Evolutionary conservation across 2,797 vertebrate genomes (phyloP), one percentile per base, ranked within the genome.

Genomic region (Heterohyrax brucei): DNA sequence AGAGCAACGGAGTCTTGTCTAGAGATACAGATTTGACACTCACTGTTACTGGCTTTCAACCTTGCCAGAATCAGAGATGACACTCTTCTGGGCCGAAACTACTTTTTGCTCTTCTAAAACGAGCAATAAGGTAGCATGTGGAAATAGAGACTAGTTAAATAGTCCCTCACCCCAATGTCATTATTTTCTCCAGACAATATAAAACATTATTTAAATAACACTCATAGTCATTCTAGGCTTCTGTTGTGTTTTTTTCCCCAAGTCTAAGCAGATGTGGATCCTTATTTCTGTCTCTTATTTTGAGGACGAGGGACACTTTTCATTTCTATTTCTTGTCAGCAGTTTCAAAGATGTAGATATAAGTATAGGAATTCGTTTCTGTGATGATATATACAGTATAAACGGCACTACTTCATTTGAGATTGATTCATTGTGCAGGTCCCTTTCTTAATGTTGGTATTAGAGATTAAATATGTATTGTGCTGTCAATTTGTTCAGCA

Each of bases 321-420:
- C n/a, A 72, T 85, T 86, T 82, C 62, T 94, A 28, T 10, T 64
- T 28, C 3, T 50, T 5, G 14, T 6, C 21, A 68, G n/a, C 26
- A 79, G 19, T 80, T 81, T 89, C 75, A 85, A 28, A 50, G 72
- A 56, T 30, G 6, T 33, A 13, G 30, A 94, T 14, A 2, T 84
- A 19, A 78, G 50, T 22, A 87, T 83, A 68, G 77, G 80, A 22
- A 76, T 93, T 88, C 28, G 78, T 95, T 92, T 78, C 66, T 62
- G 10, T 61, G 24, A 48, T 30, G 14, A 73, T 28, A 78, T 89
- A 33, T 0, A 78, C 1, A 53, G 28, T 56, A 28, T 33, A 78
- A 61, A 92, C 7, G 87, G 9, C 5, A 3, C 72, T 79, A 87
- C 28, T 76, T 91, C 24, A 84, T 87, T 79, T 79, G 46, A 91